Evolutionary conservation across 2,888 invertebrate species (phyloP).

Genomic region (Troides helena): DNA sequence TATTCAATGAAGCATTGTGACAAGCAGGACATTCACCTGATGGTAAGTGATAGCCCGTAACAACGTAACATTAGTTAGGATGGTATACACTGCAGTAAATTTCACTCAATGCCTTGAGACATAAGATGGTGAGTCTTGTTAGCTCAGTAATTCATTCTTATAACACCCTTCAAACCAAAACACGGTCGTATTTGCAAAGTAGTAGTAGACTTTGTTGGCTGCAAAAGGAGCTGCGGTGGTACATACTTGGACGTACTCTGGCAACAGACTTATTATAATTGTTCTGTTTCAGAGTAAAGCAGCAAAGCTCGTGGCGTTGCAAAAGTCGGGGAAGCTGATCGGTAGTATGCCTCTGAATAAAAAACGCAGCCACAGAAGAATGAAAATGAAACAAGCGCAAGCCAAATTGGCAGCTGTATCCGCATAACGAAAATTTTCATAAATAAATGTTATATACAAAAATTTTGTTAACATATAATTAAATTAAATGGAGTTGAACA

Average conservation of each 20-base stretch:
- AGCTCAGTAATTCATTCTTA: too few relatives aligned
- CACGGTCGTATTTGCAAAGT: too few relatives aligned
- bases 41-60: too few relatives aligned
- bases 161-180: too few relatives aligned
- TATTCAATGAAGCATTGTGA: too few relatives aligned
- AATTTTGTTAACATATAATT: neutral
- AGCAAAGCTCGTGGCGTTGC: slow-evolving; percentile 67
- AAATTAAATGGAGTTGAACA: neutral
- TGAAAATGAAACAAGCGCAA: slow-evolving; percentile 59
- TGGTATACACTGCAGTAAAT: too few relatives aligned
- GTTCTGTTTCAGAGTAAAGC: slow-evolving; percentile 60
- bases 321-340: slow-evolving; percentile 64
- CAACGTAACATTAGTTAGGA: too few relatives aligned
- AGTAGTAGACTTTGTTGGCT: too few relatives aligned
- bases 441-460: neutral
- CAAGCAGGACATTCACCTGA: too few relatives aligned
- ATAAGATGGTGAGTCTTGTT: too few relatives aligned
- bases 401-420: slow-evolving; percentile 42
- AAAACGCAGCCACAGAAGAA: slow-evolving; percentile 65
- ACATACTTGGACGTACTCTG: neutral
- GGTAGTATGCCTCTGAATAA: slow-evolving; percentile 62
- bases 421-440: slow-evolving; percentile 2
- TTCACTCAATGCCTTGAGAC: too few relatives aligned
- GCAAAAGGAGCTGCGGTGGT: too few relatives aligned
- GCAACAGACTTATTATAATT: neutral